phyloP scores from a whole-genome alignment of 1,140 invertebrate genomes.

The Pachypeltis micranthus region DNA sequence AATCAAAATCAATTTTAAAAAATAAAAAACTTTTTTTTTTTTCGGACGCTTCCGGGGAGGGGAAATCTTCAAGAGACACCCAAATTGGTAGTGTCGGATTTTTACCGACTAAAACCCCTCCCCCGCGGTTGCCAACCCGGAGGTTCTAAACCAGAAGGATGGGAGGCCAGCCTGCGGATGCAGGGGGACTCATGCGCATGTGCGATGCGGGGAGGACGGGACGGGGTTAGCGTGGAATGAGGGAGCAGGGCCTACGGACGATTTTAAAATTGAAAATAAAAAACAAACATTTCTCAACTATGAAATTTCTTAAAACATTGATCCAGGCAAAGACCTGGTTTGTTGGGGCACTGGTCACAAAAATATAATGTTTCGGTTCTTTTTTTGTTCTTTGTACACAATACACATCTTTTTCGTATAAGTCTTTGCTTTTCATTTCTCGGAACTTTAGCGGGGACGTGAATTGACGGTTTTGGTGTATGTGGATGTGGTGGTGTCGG shows the following conservation, averaged over 20 bases:
- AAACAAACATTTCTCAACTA: slow-evolving; percentile 8
- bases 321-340: slow-evolving; percentile 9
- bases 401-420: slow-evolving; percentile 6
- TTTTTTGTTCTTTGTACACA: slow-evolving; percentile 7
- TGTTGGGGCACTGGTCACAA: slow-evolving; percentile 9
- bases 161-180: too few species aligned
- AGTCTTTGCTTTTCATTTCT: slow-evolving; percentile 1
- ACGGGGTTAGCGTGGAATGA: too few species aligned
- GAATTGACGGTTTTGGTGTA: slow-evolving; percentile 2
- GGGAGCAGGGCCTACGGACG: too few species aligned
- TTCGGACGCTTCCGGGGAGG: too few species aligned
- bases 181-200: too few species aligned
- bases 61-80: too few species aligned
- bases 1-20: slow-evolving; percentile 4
- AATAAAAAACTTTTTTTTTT: slow-evolving; percentile 6
- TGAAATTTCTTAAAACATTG: slow-evolving; percentile 6
- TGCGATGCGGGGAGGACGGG: too few species aligned
- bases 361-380: slow-evolving; percentile 8
- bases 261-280: too few species aligned
- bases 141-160: too few species aligned
- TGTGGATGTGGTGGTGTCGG: slow-evolving; percentile 1
- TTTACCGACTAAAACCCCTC: too few species aligned
- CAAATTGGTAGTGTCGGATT: too few species aligned
- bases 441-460: slow-evolving; percentile 7
- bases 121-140: too few species aligned